Evolutionary conservation across 1,140 invertebrate species (phyloP), one percentile per base, ranked within the genome.

Genomic region (Rhopalosiphum maidis): DNA sequence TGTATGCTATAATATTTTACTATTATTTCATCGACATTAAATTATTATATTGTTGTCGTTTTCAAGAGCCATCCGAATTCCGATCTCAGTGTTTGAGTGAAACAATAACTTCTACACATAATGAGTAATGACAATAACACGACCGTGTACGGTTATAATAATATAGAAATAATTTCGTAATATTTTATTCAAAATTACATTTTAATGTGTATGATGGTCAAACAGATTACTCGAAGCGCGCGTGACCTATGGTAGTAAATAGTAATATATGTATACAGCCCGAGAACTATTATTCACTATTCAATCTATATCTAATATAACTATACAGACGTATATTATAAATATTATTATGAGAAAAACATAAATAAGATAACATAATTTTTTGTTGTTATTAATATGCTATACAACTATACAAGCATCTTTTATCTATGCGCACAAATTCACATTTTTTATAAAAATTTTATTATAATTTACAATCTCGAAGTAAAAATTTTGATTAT

Each of bases 161-260:
- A 68, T 68, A 77, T 77, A n/a, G 60, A n/a, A 77, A 77, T 77
- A 77, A n/a, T n/a, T 68, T 77, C 60, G 60, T 77, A n/a, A n/a
- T 35, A 77, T 77, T 77, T 77, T n/a, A 77, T 77, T 77, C 15
- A 77, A 77, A 77, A 77, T 77, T 77, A 77, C 60, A 77, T 1
- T 77, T 77, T 77, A 77, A 77, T 77, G n/a, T 77, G 30, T 77
- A 18, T 77, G 60, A n/a, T 77, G n/a, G 60, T n/a, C 60, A 77
- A n/a, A 77, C 30, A 77, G 60, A 77, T 77, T 77, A 77, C n/a
- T 77, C 30, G 5, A 77, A 77, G 60, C n/a, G 23, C 60, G 60
- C 30, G 60, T 77, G n/a, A 77, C 60, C 60, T 35, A 11, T 77
- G 60, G 60, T n/a, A n/a, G 11, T 77, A 77, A 77, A 41, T 41